phyloP scores from a whole-genome alignment of 2,888 invertebrate genomes.

The Phasia obesa region DNA sequence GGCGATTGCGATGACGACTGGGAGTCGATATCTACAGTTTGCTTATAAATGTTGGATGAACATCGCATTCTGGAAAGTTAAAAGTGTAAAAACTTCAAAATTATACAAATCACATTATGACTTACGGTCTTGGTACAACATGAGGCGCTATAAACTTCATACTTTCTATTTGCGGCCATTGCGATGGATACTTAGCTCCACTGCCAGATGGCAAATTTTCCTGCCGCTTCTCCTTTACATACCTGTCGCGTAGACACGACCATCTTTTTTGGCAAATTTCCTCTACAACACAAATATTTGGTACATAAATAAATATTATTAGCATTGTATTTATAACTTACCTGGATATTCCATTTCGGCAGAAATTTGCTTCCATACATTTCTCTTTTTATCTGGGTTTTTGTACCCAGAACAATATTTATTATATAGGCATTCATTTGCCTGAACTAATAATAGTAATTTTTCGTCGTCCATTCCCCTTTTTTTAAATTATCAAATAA shows the following conservation, averaged over 20 bases:
- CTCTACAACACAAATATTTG: neutral
- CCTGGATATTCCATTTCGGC: slow-evolving; percentile 11
- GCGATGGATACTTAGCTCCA: neutral
- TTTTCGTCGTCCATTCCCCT: neutral
- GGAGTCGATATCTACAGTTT: neutral
- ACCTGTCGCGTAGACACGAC: neutral
- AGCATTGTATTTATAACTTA: neutral
- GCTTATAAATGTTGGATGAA: neutral
- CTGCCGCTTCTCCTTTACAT: neutral
- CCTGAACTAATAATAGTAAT: neutral
- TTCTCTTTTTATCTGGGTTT: no score
- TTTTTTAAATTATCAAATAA: neutral
- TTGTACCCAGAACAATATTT: slow-evolving; percentile 14
- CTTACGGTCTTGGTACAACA: no score
- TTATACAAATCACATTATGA: neutral
- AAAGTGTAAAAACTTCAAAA: neutral
- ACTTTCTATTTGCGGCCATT: neutral
- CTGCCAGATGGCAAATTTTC: neutral
- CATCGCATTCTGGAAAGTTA: neutral
- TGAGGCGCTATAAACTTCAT: slow-evolving; percentile 5
- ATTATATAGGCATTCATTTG: slow-evolving; percentile 17
- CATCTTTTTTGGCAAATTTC: neutral
- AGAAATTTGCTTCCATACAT: slow-evolving; percentile 15
- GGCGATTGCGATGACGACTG: neutral
- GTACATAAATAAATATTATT: neutral